Evolutionary conservation across 2,888 invertebrate species (phyloP), one percentile per base, ranked within the genome.

Genomic region (Nipponacmea schrenckii): DNA sequence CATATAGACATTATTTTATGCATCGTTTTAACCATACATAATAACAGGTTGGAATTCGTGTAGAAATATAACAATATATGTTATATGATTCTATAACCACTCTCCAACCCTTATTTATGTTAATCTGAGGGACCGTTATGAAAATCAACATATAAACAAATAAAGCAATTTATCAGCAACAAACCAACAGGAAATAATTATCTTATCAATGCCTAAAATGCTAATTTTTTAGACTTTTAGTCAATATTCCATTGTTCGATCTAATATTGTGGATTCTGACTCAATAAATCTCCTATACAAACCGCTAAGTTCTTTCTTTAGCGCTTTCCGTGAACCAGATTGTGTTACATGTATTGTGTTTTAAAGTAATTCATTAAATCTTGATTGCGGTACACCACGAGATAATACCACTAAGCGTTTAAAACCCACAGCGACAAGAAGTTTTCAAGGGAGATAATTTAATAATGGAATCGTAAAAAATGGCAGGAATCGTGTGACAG

Each of bases 161-260:
- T 69, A 69, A 63, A 62, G 45, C 44, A 69, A 69, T 69, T 69
- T 63, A 20, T 45, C 44, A 27, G 27, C 68, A 63, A 39, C 62
- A 27, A 63, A 62, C 31, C 62, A 44, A 62, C 68, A 31, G 26
- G 48, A 45, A 63, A 44, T 69, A 50, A 69, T 69, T 69, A 63
- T 45, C 46, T 62, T 69, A 69, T 63, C 44, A 63, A 69, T 26
- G 46, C 45, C 39, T 62, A 5, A 46, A 62, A 69, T 69, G 68
- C 63, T 44, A 69, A 69, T 69, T 63, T 69, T 62, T 62, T 62
- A 69, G 24, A 56, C 20, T 24, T 56, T 56, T 20, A 56, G 56
- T 56, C 56, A 56, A 56, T 56, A 56, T 56, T 24, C 56, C 56
- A 56, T 56, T 56, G 56, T 56, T 56, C 20, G 24, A 24, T 56